phyloP scores from a whole-genome alignment of 2,797 vertebrate genomes.

The Calcarius lapponicus region DNA sequence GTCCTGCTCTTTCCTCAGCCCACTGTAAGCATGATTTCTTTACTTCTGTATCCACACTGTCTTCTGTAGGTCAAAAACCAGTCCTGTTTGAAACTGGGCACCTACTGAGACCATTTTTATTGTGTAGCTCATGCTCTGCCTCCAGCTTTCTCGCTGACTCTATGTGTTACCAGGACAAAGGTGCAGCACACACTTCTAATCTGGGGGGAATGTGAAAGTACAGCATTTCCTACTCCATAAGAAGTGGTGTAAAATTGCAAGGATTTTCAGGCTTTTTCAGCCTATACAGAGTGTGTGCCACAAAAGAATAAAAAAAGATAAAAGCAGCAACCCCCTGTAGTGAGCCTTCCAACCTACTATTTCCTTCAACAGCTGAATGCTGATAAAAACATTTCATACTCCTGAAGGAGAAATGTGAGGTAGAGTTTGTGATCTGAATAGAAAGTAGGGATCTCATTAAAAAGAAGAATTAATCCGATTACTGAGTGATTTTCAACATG shows the following conservation, averaged over 20 bases:
- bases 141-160: neutral
- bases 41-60: neutral
- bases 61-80: neutral
- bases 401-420: neutral
- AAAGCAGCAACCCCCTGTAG: neutral
- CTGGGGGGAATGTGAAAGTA: neutral
- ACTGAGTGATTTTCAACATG: neutral
- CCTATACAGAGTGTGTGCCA: neutral
- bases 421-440: neutral
- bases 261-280: neutral
- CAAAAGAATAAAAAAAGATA: neutral
- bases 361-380: neutral
- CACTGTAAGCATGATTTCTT: neutral
- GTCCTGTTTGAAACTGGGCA: neutral
- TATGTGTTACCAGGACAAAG: neutral
- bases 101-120: neutral
- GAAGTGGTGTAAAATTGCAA: neutral
- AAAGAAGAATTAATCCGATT: neutral
- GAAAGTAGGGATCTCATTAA: neutral
- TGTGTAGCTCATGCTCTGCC: neutral
- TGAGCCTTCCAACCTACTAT: neutral
- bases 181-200: neutral
- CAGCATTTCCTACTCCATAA: neutral
- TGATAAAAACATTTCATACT: neutral
- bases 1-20: neutral